phyloP scores from a whole-genome alignment of 2,888 invertebrate genomes.

The Torymus aiolomorphi region DNA sequence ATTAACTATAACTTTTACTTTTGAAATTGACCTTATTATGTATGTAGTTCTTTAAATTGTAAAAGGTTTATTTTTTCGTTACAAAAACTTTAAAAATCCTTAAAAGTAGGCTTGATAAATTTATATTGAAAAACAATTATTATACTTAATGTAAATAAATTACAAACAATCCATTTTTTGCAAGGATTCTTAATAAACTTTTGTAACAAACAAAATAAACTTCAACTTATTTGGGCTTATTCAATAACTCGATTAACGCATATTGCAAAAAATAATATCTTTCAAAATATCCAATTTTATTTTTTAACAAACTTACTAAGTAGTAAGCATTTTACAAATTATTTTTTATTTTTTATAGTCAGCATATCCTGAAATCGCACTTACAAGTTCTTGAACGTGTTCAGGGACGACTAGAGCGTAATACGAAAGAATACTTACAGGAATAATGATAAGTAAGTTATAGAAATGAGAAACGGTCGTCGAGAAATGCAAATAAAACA shows the following conservation, averaged over 20 bases:
- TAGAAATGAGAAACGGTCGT: neutral
- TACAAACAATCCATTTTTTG: constrained; percentile 50
- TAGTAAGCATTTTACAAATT: too few relatives aligned
- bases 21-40: too few relatives aligned
- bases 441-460: constrained; percentile 8
- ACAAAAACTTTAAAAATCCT: constrained; percentile 20
- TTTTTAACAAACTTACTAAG: too few relatives aligned
- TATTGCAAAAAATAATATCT: too few relatives aligned
- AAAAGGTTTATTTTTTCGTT: constrained; percentile 22
- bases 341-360: constrained; percentile 36
- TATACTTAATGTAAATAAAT: constrained; percentile 47
- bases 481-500: constrained; percentile 8
- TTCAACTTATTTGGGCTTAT: constrained; percentile 8
- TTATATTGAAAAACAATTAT: constrained; percentile 37
- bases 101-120: constrained; percentile 21
- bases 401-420: neutral
- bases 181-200: constrained; percentile 49
- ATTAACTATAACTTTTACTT: too few relatives aligned
- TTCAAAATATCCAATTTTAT: too few relatives aligned
- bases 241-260: too few relatives aligned
- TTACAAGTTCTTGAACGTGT: constrained; percentile 36
- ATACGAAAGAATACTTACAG: constrained; percentile 9
- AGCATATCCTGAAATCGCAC: constrained; percentile 35
- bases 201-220: constrained; percentile 42
- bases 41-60: too few relatives aligned